Percentiles rank a stretch among this genome's conserved stretches.
Conservation (phyloP, 2,113 vertebrate species). For the Arothron firmamentum region DNA sequence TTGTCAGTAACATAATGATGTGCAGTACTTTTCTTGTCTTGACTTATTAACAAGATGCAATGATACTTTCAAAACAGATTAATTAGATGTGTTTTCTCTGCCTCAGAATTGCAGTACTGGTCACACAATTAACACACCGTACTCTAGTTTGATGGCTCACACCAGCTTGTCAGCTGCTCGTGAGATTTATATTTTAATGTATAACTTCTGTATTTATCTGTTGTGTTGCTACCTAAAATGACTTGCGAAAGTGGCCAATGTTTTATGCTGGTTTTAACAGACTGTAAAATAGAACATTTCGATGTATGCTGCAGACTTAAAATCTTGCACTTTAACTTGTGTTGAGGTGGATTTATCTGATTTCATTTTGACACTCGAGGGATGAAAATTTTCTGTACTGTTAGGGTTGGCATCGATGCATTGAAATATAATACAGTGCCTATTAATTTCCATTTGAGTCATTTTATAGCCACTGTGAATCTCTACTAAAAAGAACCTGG, state of each 20-base stretch:
- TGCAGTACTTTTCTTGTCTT: background rate
- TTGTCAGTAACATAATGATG: background rate
- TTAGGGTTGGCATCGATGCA: background rate
- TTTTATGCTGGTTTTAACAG: constrained; percentile 5
- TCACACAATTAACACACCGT: background rate
- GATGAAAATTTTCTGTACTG: background rate
- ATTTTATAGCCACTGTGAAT: constrained; percentile 44
- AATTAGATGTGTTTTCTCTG: background rate
- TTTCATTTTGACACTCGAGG: background rate
- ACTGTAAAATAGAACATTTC: constrained; percentile 1
- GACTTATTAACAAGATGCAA: background rate
- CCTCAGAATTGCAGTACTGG: background rate
- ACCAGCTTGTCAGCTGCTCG: background rate
- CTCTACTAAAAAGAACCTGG: constrained; percentile 10
- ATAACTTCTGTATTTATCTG: constrained; percentile 17
- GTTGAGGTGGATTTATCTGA: constrained; percentile 8
- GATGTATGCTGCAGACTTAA: constrained; percentile 17
- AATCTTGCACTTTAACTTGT: constrained; percentile 60
- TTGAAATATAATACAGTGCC: background rate
- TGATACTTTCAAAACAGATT: background rate
- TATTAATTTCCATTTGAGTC: background rate
- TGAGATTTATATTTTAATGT: constrained; percentile 22
- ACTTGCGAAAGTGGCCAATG: background rate
- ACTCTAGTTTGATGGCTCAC: constrained; percentile 7
- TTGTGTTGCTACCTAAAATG: constrained; percentile 3